Base-by-base conservation (phyloP, 1,140 invertebrate genomes). In the Manduca sexta region DNA sequence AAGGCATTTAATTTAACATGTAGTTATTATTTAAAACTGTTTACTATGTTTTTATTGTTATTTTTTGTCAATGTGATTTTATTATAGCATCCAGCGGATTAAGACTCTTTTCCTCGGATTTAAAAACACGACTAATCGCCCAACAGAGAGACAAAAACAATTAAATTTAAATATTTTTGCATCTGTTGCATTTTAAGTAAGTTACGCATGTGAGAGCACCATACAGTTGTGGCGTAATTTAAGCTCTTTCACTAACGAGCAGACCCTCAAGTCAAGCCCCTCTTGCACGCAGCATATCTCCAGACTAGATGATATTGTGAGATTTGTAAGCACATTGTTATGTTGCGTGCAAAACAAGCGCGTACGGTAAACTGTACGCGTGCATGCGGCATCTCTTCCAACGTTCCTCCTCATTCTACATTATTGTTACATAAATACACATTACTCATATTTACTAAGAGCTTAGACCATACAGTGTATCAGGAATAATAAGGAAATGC, bases 211-310 rank as follows among this genome's bases (percentile, higher is more conserved):
- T 72, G 64, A 60, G 64, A 64, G 64, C 56, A 49, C 59, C 64
- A 69, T 69, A 64, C 44, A 66, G 61, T 56, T 69, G 65, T 62
- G 63, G 63, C 58, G 73, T 77, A 84, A 78, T 80, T 83, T 74
- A 62, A 73, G 61, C 69, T 73, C 75, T 74, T 62, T 58, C 63
- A 59, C 71, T 81, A 81, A 80, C 74, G 75, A 81, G 70, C 72
- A 66, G 54, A 64, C 70, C 71, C 75, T 75, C 66, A 48, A 69
- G 60, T 68, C 51, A 53, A 71, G 68, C 48, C 57, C 59, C 62
- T 65, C 69, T 68, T 64, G 55, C 65, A 64, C 64, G 64, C 70
- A 65, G 53, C 60, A 64, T 58, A 64, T 48, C 66, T 62, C 49
- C 58, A 67, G 63, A 62, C 74, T 72, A 68, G 50, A 67, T 66